These are phyloP conservation scores for Microctenopoma steveboyesi DNA, from an alignment of 2,797 vertebrate species.

Conservation along the genomic window DNA sequence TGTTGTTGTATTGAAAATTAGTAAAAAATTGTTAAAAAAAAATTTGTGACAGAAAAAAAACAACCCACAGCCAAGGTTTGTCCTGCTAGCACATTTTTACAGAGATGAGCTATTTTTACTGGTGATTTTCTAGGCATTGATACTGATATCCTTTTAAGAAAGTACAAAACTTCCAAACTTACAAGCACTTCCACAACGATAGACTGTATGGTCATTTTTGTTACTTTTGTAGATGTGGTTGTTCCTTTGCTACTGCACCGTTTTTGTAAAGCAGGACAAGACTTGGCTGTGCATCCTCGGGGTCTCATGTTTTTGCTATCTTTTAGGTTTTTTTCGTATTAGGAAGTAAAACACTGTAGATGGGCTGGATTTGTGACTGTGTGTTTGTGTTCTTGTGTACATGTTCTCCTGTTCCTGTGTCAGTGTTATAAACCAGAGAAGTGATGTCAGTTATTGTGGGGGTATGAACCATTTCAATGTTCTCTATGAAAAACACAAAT, in stretches of 20 bases:
- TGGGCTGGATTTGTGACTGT: slow-evolving; percentile 81
- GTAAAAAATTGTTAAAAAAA: slow-evolving; percentile 62
- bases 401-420: slow-evolving; percentile 84
- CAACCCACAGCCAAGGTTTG: slow-evolving; percentile 83
- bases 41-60: slow-evolving; percentile 77
- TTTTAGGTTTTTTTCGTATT: slow-evolving; percentile 38
- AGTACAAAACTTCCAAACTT: slow-evolving; percentile 84
- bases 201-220: slow-evolving; percentile 80
- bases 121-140: slow-evolving; percentile 85
- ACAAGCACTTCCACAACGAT: slow-evolving; percentile 84
- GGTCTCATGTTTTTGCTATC: slow-evolving; percentile 61
- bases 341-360: slow-evolving; percentile 80
- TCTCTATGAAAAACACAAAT: slow-evolving; percentile 85
- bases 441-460: slow-evolving; percentile 86
- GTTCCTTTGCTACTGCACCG: slow-evolving; percentile 81
- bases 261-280: slow-evolving; percentile 84
- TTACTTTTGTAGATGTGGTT: slow-evolving; percentile 84
- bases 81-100: slow-evolving; percentile 86
- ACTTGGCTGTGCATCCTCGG: slow-evolving; percentile 82
- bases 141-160: slow-evolving; percentile 82
- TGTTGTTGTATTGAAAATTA: slow-evolving; percentile 83
- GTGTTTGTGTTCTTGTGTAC: slow-evolving; percentile 86
- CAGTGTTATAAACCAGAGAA: slow-evolving; percentile 85
- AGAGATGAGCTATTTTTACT: slow-evolving; percentile 89
- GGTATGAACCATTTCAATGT: slow-evolving; percentile 86